Conservation (phyloP, 2,113 vertebrate genomes). For the Cranoglanis bouderius region DNA sequence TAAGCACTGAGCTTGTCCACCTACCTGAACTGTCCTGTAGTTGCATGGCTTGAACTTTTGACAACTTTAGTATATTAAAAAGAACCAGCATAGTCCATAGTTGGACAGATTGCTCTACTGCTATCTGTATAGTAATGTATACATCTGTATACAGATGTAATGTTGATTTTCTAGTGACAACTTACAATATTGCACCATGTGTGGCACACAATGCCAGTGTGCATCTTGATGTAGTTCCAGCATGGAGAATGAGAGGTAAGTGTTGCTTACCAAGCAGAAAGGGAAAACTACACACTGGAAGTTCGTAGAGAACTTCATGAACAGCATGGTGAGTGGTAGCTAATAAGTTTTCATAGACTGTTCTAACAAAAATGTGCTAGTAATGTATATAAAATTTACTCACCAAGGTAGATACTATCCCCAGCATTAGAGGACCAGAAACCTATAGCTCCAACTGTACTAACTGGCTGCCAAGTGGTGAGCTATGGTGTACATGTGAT, state of each 20-base stretch:
- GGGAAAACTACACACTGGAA: neutral
- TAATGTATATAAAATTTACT: neutral
- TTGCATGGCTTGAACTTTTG: too few species aligned
- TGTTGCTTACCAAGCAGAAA: neutral
- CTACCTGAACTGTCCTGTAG: too few species aligned
- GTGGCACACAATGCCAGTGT: neutral
- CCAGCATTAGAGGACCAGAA: neutral
- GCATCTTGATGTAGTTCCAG: neutral
- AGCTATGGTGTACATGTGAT: neutral
- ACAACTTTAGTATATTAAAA: too few species aligned
- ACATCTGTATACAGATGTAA: too few species aligned
- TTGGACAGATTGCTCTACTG: too few species aligned
- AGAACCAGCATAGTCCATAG: too few species aligned
- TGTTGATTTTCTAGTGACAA: too few species aligned
- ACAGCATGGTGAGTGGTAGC: neutral
- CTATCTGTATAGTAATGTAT: neutral
- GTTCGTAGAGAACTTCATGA: neutral
- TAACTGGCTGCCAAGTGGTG: neutral
- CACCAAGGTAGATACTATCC: neutral
- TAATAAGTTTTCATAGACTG: neutral
- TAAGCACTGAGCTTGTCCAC: too few species aligned
- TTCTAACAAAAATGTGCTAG: neutral
- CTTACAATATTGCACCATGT: too few species aligned
- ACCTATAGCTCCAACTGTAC: neutral
- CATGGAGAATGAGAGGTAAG: neutral